Percentiles rank a stretch among this genome's conserved stretches.
Evolutionary conservation across 92 coral and sea anemone genomes (phyloP).

Genomic region (Palythoa heliodiscus): DNA sequence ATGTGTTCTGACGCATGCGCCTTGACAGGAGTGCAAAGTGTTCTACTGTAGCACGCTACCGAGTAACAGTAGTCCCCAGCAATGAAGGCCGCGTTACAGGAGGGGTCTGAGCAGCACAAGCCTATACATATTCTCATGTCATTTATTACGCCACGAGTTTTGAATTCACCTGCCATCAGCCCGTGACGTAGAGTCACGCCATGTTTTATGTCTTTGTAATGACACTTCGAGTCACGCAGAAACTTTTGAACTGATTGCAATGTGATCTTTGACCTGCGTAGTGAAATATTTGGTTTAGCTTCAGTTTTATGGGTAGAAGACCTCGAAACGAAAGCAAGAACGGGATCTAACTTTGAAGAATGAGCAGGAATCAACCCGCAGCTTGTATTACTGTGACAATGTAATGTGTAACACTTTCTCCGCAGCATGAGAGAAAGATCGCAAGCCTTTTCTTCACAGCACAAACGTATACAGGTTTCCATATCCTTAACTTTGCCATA

Average conservation of each 20-base stretch:
- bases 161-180: slow-evolving; percentile 77
- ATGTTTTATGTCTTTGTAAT: slow-evolving; percentile 67
- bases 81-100: slow-evolving; percentile 87
- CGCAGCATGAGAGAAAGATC: slow-evolving; percentile 73
- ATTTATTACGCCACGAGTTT: slow-evolving; percentile 66
- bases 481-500: slow-evolving; percentile 77
- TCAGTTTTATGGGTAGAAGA: neutral
- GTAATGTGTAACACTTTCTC: slow-evolving; percentile 74
- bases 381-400: slow-evolving; percentile 51
- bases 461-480: slow-evolving; percentile 66
- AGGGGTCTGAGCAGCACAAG: slow-evolving; percentile 75
- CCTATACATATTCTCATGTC: slow-evolving; percentile 82
- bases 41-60: slow-evolving; percentile 75
- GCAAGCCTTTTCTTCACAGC: slow-evolving; percentile 75
- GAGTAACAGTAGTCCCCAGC: slow-evolving; percentile 90
- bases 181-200: slow-evolving; percentile 85
- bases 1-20: slow-evolving; percentile 44
- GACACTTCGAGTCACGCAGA: slow-evolving; percentile 61
- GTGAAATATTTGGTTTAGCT: slow-evolving; percentile 16
- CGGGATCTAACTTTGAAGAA: slow-evolving; percentile 60
- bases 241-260: slow-evolving; percentile 24
- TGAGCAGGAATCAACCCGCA: slow-evolving; percentile 75
- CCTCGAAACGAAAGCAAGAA: slow-evolving; percentile 68
- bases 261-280: slow-evolving; percentile 28
- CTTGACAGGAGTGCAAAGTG: slow-evolving; percentile 74